Conservation (phyloP, 2,888 invertebrate species). For the Hirtodrosophila duncani region DNA sequence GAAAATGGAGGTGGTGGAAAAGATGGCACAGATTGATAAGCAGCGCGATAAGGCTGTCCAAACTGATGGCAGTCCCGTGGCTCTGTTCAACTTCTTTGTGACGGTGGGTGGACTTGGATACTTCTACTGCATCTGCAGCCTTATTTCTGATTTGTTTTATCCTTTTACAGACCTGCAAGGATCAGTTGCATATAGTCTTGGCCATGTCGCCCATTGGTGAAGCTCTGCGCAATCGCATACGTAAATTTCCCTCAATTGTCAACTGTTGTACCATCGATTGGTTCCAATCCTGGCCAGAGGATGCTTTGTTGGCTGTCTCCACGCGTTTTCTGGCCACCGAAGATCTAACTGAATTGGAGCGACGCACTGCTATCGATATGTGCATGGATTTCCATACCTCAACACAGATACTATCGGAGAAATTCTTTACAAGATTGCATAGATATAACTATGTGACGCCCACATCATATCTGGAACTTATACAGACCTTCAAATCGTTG, state of each 20-base stretch:
- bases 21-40: constrained; percentile 93
- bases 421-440: constrained; percentile 83
- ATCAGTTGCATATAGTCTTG: constrained; percentile 92
- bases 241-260: constrained; percentile 94
- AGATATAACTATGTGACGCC: constrained; percentile 94
- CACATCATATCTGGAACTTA: constrained; percentile 94
- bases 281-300: constrained; percentile 97
- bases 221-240: constrained; percentile 87
- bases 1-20: constrained; percentile 93
- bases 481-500: constrained; percentile 91
- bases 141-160: not conserved
- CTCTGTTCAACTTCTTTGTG: constrained; percentile 94
- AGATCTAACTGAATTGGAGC: constrained; percentile 86
- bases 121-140: too few relatives aligned
- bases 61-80: constrained; percentile 94
- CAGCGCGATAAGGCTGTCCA: constrained; percentile 91
- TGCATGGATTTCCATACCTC: constrained; percentile 94
- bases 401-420: constrained; percentile 84
- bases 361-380: constrained; percentile 89
- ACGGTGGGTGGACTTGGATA: constrained; percentile 50
- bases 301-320: constrained; percentile 93
- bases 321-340: constrained; percentile 88
- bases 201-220: constrained; percentile 95
- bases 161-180: constrained; percentile 84
- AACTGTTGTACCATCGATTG: constrained; percentile 98